Conservation (phyloP, 2,888 invertebrate genomes). For the Xestia sexstrigata region DNA sequence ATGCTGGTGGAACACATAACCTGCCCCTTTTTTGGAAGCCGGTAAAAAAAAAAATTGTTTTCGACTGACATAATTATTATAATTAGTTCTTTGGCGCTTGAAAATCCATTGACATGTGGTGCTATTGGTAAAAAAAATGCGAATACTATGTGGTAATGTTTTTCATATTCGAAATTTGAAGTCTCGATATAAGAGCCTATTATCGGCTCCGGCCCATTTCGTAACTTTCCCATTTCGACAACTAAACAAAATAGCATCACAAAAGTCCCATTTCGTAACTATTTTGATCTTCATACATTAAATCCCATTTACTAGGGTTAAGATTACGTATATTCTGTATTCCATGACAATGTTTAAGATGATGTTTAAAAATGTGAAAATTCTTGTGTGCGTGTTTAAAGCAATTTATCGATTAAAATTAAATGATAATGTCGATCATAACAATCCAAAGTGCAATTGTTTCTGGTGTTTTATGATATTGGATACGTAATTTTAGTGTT, state of each 20-base stretch:
- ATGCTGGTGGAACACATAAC: too few species aligned
- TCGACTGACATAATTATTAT: neutral
- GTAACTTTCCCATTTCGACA: too few species aligned
- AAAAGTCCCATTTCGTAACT: too few species aligned
- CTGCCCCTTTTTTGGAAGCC: too few species aligned
- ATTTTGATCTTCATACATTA: too few species aligned
- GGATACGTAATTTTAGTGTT: conserved; percentile 3
- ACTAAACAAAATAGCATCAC: too few species aligned
- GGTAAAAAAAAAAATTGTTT: neutral
- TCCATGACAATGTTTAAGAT: neutral
- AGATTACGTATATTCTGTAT: neutral
- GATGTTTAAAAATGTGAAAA: too few species aligned
- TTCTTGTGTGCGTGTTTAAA: neutral
- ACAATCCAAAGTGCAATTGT: neutral
- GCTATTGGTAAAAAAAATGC: neutral
- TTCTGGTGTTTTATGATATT: conserved; percentile 1
- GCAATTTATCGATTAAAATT: neutral
- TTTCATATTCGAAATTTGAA: neutral
- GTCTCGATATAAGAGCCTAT: neutral
- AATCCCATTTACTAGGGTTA: neutral
- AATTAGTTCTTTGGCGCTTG: too few species aligned
- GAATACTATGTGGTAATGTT: neutral
- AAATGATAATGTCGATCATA: neutral
- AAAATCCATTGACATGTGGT: neutral
- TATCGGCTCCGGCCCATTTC: too few species aligned